Evolutionary conservation across 2,888 invertebrate species (phyloP).

Genomic region (Lordiphosa andalusiaca): DNA sequence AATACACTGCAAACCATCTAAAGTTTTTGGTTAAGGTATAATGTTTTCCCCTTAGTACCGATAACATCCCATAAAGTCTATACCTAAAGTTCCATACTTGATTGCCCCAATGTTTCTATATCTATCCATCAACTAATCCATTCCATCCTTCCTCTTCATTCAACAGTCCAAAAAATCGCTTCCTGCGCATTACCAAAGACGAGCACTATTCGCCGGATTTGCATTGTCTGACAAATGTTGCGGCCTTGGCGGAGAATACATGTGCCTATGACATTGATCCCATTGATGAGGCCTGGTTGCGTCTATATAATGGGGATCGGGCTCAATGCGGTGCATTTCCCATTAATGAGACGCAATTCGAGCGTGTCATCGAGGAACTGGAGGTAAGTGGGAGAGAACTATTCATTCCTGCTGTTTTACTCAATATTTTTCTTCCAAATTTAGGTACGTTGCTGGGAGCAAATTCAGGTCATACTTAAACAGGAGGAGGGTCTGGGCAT

Average conservation of each 20-base stretch:
- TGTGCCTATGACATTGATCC: slow-evolving; percentile 98
- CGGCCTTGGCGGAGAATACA: slow-evolving; percentile 93
- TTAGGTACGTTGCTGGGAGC: slow-evolving; percentile 92
- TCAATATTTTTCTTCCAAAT: too few relatives aligned
- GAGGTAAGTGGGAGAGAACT: slow-evolving; percentile 82
- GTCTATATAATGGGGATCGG: slow-evolving; percentile 92
- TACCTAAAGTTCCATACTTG: too few relatives aligned
- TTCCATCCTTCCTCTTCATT: slow-evolving; percentile 29
- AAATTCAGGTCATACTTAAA: slow-evolving; percentile 93
- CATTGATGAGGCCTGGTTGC: slow-evolving; percentile 94
- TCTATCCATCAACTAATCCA: not conserved
- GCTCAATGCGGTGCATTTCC: slow-evolving; percentile 87
- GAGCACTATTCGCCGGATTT: slow-evolving; percentile 91
- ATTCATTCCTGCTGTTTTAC: too few relatives aligned
- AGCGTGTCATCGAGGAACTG: slow-evolving; percentile 94
- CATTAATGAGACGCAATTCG: slow-evolving; percentile 92
- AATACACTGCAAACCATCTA: too few relatives aligned
- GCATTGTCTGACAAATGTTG: slow-evolving; percentile 92
- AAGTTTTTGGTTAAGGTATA: too few relatives aligned
- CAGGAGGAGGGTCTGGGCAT: slow-evolving; percentile 96
- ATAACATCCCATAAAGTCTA: too few relatives aligned
- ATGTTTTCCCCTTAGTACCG: too few relatives aligned
- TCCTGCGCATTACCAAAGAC: slow-evolving; percentile 94
- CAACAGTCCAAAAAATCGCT: slow-evolving; percentile 92
- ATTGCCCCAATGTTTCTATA: too few relatives aligned